Base-by-base conservation (phyloP, 2,797 vertebrate genomes). In the Phoebastria nigripes region DNA sequence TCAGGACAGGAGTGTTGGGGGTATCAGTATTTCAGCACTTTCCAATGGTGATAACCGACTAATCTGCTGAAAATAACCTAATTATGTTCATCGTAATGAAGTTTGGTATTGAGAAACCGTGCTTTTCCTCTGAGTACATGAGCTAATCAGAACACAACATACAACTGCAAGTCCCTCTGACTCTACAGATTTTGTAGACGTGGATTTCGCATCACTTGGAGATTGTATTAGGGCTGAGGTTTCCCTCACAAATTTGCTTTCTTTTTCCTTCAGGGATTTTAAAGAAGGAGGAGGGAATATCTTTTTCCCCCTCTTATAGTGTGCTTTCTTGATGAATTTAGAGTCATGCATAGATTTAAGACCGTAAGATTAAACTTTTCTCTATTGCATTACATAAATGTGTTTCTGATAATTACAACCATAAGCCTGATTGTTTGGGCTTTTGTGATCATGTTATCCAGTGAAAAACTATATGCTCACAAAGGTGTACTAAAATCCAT, bases 261-360 rank as follows among this genome's bases (percentile, higher is more conserved):
- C 33, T 71, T 90, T 95, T 96, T 86, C 94, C 95, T 70, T 83
- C 39, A 81, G 94, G 81, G 78, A 54, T 83, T 86, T n/a, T 84
- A 51, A 92, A 81, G 39, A 91, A 62, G 62, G 80, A 86, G 72
- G 33, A 82, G 58, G 58, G 72, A 94, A 46, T 90, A 82, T 74
- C 47, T 56, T 87, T 65, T 46, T 8, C 33, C 33, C 78, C 7
- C 12, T 49, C 28, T 82, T 54, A 16, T 0, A 31, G 66, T 46
- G 61, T 72, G 39, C 94, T 97, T 96, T 91, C 91, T 83, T 91
- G 92, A 96, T 90, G 94, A 95, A 93, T 96, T 95, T 87, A 31
- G 46, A 88, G 76, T 66, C 82, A 39, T 83, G 58, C 44, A 44
- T 42, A 67, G 83, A 95, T 96, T 96, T 95, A 80, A 77, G 28